Evolutionary conservation across 2,888 invertebrate genomes (phyloP), one percentile per base, ranked within the genome.

Genomic region (Lepidochitona cinerea): DNA sequence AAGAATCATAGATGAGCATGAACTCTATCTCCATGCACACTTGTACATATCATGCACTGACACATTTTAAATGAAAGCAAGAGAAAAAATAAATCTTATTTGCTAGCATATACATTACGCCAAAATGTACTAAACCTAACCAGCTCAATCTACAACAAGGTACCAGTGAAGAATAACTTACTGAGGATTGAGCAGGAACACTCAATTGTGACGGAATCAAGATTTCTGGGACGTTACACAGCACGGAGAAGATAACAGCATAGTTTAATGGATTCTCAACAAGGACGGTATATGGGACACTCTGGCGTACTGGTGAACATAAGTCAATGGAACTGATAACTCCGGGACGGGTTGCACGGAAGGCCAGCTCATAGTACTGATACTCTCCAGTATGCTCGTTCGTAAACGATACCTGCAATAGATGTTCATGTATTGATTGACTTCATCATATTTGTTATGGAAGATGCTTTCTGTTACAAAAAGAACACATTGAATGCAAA

Each of bases 351-450:
- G 83, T 84, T 23, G 89, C 86, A 53, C 85, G 83, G 82, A 90
- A 87, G 18, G 83, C 84, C 53, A 91, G 78, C 74, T 91, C 91
- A 73, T 85, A 91, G 75, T 83, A 90, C 81, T 89, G 87, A 75
- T 89, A 91, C 75, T 91, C 91, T 32, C 84, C 82, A 1, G 89
- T 87, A 68, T 83, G 83, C 73, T 90, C 90, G 75, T 91, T 91
- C 41, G 79, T 84, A 79, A 91, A 91, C 5, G 84, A 85, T 4
- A 91, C 85, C 90, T 91, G 82, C 26, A 80, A 75, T 37, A 32
- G 41, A 18, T 41, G n/a, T n/a, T n/a, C n/a, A n/a, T n/a, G n/a
- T n/a, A n/a, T n/a, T n/a, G n/a, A n/a, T n/a, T n/a, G n/a, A n/a
- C n/a, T n/a, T n/a, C n/a, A n/a, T n/a, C n/a, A n/a, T n/a, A n/a